Base-by-base conservation (phyloP, 2,888 invertebrate species). In the Phengaris alcon region DNA sequence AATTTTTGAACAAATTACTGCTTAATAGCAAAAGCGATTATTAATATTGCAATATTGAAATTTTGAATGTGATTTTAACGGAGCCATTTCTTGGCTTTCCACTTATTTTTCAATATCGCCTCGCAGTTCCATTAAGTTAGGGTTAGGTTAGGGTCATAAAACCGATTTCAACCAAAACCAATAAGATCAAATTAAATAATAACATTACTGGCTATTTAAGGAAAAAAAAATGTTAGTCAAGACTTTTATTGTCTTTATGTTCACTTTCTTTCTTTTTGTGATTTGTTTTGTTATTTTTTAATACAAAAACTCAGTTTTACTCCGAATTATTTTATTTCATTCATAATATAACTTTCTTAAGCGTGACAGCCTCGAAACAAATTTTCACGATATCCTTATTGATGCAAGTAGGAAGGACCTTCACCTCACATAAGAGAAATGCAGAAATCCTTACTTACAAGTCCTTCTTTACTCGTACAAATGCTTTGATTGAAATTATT, bases 101-200 rank as follows among this genome's bases (percentile, higher is more conserved):
- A 84, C 85, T 86, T 82, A 89, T 90, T 89, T 90, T 87, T 88
- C 86, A 82, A 82, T 82, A 85, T 84, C 82, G 79, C 76, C 79
- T 77, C 81, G 80, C 77, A 79, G 79, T 77, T 82, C 85, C 84
- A 86, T 87, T 88, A 86, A 84, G 81, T 83, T 44, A 68, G 69
- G 69, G 69, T 57, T 69, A n/a, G n/a, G n/a, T n/a, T n/a, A n/a
- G n/a, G 68, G 22, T 46, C 69, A 69, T 57, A 70, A 55, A 55
- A 55, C 51, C 46, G 46, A 75, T 70, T 22, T 55, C 46, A 57
- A 55, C 10, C 12, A 44, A 54, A 22, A 75, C 46, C n/a, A 68
- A 75, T 75, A 46, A 55, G 55, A 68, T 46, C 68, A 74, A 68
- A 54, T 68, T 68, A 51, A 69, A 69, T 22, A 2, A 69, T 51